These are phyloP conservation scores for Tolmerus cingulatus DNA, from an alignment of 2,888 invertebrate genomes.

Conservation along the genomic window DNA sequence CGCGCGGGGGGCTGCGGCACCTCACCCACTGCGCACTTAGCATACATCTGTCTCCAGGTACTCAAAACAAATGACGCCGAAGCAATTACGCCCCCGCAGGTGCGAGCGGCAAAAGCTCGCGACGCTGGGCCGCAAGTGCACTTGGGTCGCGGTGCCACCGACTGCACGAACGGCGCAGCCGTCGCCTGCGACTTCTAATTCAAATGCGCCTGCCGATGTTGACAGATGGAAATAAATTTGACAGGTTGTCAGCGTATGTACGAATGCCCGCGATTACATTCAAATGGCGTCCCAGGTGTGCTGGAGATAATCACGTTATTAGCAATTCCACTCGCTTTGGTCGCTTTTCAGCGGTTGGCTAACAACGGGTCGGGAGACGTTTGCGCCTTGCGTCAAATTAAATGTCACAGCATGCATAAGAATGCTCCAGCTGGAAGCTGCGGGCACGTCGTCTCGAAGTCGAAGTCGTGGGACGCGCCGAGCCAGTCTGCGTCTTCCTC, in stretches of 20 bases:
- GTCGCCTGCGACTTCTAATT: slow-evolving; percentile 7
- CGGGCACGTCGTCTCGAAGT: neutral
- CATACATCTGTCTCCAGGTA: neutral
- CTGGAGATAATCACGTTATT: slow-evolving; percentile 25
- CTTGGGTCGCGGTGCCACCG: neutral
- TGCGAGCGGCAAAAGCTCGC: neutral
- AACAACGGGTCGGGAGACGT: neutral
- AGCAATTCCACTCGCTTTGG: slow-evolving; percentile 14
- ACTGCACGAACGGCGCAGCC: neutral
- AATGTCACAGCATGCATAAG: neutral
- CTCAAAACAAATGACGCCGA: slow-evolving; percentile 31
- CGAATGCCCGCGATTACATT: slow-evolving; percentile 22
- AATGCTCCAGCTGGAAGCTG: neutral
- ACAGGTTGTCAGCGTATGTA: slow-evolving; percentile 39
- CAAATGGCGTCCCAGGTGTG: slow-evolving; percentile 36
- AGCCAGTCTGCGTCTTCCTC: neutral
- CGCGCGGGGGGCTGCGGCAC: slow-evolving; percentile 6
- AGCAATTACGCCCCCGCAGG: slow-evolving; percentile 31
- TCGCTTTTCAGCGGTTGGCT: neutral
- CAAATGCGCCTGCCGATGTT: slow-evolving; percentile 36
- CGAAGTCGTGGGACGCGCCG: neutral
- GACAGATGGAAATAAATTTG: slow-evolving; percentile 42
- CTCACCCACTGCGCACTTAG: slow-evolving; percentile 23
- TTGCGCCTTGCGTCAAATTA: slow-evolving; percentile 11
- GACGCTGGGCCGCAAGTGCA: neutral